Conservation (phyloP, 1,140 invertebrate genomes). For the Pygmarrhopalites habei region DNA sequence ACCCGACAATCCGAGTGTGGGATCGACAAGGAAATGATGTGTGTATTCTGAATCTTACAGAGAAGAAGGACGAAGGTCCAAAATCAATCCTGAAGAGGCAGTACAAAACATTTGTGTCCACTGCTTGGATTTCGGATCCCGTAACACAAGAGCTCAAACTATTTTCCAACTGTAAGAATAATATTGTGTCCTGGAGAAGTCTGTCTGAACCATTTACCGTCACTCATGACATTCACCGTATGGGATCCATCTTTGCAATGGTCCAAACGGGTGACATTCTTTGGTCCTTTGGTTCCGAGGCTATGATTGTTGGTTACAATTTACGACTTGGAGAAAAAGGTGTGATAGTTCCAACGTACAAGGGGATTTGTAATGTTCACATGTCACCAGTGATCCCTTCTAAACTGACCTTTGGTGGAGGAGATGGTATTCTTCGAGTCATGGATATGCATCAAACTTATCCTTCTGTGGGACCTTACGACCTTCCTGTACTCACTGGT, state of each 20-base stretch:
- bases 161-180: neutral
- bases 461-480: neutral
- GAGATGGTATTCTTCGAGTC: conserved; percentile 25
- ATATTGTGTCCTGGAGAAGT: neutral
- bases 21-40: conserved; percentile 29
- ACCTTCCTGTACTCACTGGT: conserved; percentile 19
- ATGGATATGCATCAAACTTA: conserved; percentile 17
- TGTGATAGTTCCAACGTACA: conserved; percentile 26
- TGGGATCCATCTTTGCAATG: conserved; percentile 24
- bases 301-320: conserved; percentile 35
- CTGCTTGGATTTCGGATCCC: conserved; percentile 21
- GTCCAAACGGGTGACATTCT: conserved; percentile 34
- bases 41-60: conserved; percentile 9
- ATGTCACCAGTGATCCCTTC: conserved; percentile 10
- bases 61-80: conserved; percentile 9
- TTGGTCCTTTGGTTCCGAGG: conserved; percentile 25
- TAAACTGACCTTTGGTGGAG: conserved; percentile 22
- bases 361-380: conserved; percentile 22
- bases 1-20: conserved; percentile 28
- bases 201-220: neutral
- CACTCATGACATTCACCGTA: neutral
- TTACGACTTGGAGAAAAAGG: conserved; percentile 12
- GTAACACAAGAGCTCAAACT: conserved; percentile 6
- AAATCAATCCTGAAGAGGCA: neutral
- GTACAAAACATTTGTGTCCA: conserved; percentile 13